Base-by-base conservation (phyloP, 2,113 vertebrate species). In the Condylura cristata region DNA sequence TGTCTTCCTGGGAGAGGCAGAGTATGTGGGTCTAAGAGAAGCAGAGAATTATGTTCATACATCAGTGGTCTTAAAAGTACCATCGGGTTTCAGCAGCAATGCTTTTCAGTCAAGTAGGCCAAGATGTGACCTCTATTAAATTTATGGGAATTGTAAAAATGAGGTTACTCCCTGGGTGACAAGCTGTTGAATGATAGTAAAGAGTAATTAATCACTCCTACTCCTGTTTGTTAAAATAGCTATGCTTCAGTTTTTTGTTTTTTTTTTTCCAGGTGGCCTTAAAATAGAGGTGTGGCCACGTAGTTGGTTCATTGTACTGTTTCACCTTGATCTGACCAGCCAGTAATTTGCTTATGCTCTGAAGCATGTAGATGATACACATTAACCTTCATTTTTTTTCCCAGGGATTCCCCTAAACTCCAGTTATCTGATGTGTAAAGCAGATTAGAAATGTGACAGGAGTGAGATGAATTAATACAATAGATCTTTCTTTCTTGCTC, bases 41-140 rank as follows among this genome's bases (percentile, higher is more conserved):
- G 74, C 72, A 70, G 92, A 98, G 96, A 98, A 98, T 98, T 97
- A 97, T 98, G 96, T 97, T 97, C 97, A 94, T 82, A 98, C 93
- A 94, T 97, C 97, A 96, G 91, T 86, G 96, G 97, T 95, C 97
- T 98, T 97, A 97, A 97, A 98, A 97, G 96, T 97, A 96, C 97
- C 95, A 97, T 97, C 92, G 95, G 94, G 95, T 96, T 98, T 98
- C 92, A 94, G 96, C 92, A 98, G 95, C 89, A 97, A 97, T 96
- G 96, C 96, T 98, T 97, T 97, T 97, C 95, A 97, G 93, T 78
- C 97, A 97, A 97, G 97, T 97, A 98, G 96, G 97, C 94, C 95
- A 96, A 81, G 91, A 92, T 97, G 95, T 98, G 98, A 98, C 97
- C 97, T 98, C 97, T 97, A 95, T 96, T 97, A 98, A 98, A 98